A percentile compares a stretch with the other conserved stretches of the same genome.
Evolutionary conservation across 2,888 invertebrate genomes (phyloP).

Genomic region (Lasioglossum calceatum): DNA sequence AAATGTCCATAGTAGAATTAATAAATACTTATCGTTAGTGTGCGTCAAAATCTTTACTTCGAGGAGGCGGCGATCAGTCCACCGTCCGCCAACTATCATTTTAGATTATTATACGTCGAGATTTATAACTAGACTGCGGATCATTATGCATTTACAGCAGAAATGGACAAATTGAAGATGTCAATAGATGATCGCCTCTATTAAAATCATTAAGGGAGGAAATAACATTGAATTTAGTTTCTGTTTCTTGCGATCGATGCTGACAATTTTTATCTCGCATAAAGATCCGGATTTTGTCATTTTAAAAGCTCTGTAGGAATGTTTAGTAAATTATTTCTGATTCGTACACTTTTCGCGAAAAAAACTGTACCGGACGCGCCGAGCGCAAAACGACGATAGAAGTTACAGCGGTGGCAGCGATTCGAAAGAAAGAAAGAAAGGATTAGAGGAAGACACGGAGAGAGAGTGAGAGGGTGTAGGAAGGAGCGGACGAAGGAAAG

Average conservation of each 20-base stretch:
- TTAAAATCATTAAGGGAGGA: too few species aligned
- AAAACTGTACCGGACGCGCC: too few species aligned
- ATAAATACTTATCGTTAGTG: too few species aligned
- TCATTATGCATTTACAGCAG: too few species aligned
- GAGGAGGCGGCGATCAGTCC: background rate
- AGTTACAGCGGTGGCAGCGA: background rate
- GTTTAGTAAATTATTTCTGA: background rate
- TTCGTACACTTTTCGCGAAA: background rate
- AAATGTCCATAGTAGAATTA: background rate
- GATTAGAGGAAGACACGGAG: background rate
- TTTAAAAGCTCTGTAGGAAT: background rate
- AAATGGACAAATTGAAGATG: too few species aligned
- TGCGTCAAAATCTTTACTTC: background rate
- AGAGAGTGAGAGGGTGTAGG: background rate
- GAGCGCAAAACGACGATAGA: background rate
- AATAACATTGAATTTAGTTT: too few species aligned
- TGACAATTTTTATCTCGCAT: too few species aligned
- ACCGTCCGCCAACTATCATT: background rate
- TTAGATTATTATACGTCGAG: too few species aligned
- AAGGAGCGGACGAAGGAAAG: background rate
- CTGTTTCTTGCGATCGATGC: too few species aligned
- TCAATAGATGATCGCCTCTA: too few species aligned
- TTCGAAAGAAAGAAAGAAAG: background rate
- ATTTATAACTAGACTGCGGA: too few species aligned
- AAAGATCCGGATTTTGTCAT: background rate